Percentiles rank a stretch among this genome's conserved stretches.
These are phyloP conservation scores for Serripes groenlandicus DNA, from an alignment of 2,888 invertebrate species.

Conservation along the genomic window DNA sequence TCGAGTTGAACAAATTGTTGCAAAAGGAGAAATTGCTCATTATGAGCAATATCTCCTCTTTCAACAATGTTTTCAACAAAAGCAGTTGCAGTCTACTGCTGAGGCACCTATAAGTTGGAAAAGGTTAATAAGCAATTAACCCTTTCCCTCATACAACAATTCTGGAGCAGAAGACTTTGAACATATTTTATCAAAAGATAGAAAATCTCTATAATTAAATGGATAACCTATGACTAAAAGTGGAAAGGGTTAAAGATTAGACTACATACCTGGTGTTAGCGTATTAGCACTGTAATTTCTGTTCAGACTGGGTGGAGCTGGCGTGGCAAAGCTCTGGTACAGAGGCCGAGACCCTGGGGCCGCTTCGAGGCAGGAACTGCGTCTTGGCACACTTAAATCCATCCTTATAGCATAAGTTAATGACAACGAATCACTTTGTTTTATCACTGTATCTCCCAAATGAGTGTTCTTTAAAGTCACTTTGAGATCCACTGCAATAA, in stretches of 20 bases:
- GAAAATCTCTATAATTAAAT: too few species aligned
- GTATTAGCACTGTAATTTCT: slow-evolving; percentile 51
- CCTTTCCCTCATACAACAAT: not conserved
- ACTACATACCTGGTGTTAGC: slow-evolving; percentile 55
- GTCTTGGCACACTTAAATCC: slow-evolving; percentile 28
- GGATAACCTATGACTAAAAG: too few species aligned
- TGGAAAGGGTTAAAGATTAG: too few species aligned
- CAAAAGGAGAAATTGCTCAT: too few species aligned
- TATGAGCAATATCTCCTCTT: too few species aligned
- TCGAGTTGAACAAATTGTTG: too few species aligned
- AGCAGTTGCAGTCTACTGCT: too few species aligned
- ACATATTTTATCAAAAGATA: not conserved
- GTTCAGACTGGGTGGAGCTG: slow-evolving; percentile 56
- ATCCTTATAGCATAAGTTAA: not conserved
- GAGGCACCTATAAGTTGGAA: not conserved
- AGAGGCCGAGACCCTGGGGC: not conserved
- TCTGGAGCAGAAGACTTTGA: not conserved
- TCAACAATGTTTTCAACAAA: too few species aligned
- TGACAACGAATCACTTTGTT: too few species aligned
- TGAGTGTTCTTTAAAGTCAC: too few species aligned
- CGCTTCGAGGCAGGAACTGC: not conserved
- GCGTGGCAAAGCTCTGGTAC: slow-evolving; percentile 56
- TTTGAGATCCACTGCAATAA: too few species aligned
- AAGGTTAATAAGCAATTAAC: not conserved
- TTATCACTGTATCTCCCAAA: too few species aligned